Conservation (phyloP, 2,888 invertebrate species). For the Cephus rjabovi region DNA sequence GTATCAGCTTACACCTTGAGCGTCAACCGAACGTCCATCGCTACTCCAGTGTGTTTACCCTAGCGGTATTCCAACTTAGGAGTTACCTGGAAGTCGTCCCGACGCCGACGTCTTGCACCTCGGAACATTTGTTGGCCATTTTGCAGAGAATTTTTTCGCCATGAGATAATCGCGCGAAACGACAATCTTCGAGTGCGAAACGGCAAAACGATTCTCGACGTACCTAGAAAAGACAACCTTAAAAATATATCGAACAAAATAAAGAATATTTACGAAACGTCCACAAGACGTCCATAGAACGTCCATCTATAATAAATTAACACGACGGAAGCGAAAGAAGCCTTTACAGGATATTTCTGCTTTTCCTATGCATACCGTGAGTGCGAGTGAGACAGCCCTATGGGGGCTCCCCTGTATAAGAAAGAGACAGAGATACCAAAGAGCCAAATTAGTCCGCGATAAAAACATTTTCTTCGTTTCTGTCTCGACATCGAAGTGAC, state of each 20-base stretch:
- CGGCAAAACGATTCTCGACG: not conserved
- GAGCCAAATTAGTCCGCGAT: not conserved
- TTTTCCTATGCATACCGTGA: not conserved
- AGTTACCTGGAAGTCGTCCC: slow-evolving; percentile 25
- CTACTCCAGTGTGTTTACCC: slow-evolving; percentile 20
- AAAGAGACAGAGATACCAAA: not conserved
- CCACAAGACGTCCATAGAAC: not conserved
- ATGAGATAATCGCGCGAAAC: not conserved
- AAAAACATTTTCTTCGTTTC: not conserved
- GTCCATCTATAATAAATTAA: not conserved
- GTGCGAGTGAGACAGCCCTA: not conserved
- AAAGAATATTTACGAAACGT: not conserved
- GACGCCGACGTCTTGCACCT: not conserved
- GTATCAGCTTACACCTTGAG: not conserved
- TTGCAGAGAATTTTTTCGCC: not conserved
- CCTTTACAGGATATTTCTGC: not conserved
- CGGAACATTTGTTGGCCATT: not conserved
- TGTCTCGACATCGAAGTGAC: not conserved
- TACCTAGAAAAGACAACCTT: not conserved
- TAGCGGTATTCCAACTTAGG: slow-evolving; percentile 33
- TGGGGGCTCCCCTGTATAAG: not conserved
- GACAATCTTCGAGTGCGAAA: not conserved
- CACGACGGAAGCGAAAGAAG: not conserved
- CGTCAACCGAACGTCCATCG: not conserved
- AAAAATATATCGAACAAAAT: not conserved